Evolutionary conservation across 2,888 invertebrate genomes (phyloP), one percentile per base, ranked within the genome.

Genomic region (Crematogaster levior): DNA sequence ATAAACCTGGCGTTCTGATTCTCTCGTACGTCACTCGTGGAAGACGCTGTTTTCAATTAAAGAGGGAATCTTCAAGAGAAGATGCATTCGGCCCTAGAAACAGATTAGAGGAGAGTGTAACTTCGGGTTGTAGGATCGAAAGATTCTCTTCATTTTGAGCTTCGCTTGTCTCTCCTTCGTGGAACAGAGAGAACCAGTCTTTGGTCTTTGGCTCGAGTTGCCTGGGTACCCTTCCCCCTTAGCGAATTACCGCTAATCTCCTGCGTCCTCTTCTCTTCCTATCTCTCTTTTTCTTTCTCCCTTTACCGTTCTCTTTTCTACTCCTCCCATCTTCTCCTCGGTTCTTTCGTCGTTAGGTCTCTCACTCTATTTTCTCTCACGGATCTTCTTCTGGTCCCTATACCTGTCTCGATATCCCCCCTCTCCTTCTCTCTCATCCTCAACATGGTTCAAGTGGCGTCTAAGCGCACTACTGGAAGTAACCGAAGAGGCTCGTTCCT

Each of bases 191-290:
- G 75, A 63, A 83, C 77, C 79, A 84, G 84, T 85, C 86, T 83
- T 86, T 86, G 85, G 85, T 85, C 83, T 88, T 84, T 85, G 85
- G 70, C 73, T 84, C 80, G 86, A 87, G 81, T 84, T 86, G 56
- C 70, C 72, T 56, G 63, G 60, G 6, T 82, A 81, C 81, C 24
- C 88, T 85, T 34, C 9, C 77, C 43, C 83, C 56, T 79, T 86
- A 86, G 85, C 88, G 91, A 91, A 91, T 92, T 91, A 91, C 90
- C 88, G 85, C 90, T 91, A 91, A 92, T 90, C 86, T 90, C 77
- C 72, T 58, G 77, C 82, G 80, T 82, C 85, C 77, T 65, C 61
- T 68, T 56, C 83, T 74, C 65, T 75, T 70, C 63, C 12, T 10
- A 0, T 43, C 30, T 58, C 34, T 80, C 43, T 27, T 18, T 56